phyloP scores from a whole-genome alignment of 2,113 vertebrate species.

The Pterocles burchelli region DNA sequence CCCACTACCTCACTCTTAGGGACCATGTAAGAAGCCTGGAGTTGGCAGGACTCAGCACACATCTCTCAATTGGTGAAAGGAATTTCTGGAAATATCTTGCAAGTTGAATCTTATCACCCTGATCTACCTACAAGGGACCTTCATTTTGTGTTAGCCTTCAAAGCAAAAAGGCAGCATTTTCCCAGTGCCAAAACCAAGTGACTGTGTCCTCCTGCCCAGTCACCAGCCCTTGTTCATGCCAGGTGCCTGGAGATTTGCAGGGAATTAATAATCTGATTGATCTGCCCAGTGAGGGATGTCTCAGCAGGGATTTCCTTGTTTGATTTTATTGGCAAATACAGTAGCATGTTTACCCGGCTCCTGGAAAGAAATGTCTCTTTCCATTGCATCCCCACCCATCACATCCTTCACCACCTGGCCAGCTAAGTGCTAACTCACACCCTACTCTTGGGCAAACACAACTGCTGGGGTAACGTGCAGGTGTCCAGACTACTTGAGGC shows the following conservation, averaged over 20 bases:
- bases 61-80: not conserved
- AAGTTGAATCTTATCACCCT: not conserved
- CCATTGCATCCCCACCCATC: not conserved
- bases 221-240: not conserved
- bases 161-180: not conserved
- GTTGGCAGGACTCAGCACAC: not conserved
- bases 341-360: not conserved
- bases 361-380: not conserved
- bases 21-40: not conserved
- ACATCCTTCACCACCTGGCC: fast-evolving
- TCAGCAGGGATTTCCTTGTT: not conserved
- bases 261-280: not conserved
- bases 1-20: not conserved
- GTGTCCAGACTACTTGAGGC: not conserved
- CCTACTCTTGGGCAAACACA: not conserved
- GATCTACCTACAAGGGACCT: not conserved
- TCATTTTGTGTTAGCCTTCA: not conserved
- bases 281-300: not conserved
- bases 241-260: not conserved
- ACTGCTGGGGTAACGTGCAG: not conserved
- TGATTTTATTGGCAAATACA: conserved; percentile 16
- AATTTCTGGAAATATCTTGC: not conserved
- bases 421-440: not conserved
- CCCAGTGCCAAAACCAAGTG: not conserved
- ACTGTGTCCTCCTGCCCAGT: not conserved